Percentiles rank a stretch among this genome's conserved stretches.
Conservation (phyloP, 1,140 invertebrate genomes). For the Gryon sp. region DNA sequence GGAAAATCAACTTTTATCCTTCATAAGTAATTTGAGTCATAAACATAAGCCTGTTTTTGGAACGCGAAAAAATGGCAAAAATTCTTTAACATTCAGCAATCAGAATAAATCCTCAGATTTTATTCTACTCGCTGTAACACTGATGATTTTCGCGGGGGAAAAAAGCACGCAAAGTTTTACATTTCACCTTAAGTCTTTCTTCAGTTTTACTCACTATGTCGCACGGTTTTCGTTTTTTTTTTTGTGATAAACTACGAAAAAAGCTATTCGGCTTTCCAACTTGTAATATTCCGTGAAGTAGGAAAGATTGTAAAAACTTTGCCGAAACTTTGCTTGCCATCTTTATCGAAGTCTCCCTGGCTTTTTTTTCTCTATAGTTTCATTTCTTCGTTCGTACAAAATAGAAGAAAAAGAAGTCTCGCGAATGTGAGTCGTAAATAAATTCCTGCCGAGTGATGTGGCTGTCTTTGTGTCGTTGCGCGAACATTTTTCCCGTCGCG, state of each 20-base stretch:
- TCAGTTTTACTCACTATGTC: conserved; percentile 59
- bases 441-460: conserved; percentile 25
- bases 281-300: conserved; percentile 66
- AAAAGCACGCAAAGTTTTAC: conserved; percentile 60
- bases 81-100: conserved; percentile 50
- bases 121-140: conserved; percentile 56
- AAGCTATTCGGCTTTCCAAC: conserved; percentile 64
- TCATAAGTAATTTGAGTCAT: too few relatives aligned
- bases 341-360: conserved; percentile 60
- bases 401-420: conserved; percentile 56
- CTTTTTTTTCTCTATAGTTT: conserved; percentile 64
- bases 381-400: conserved; percentile 51
- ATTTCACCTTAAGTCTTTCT: conserved; percentile 61
- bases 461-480: conserved; percentile 19
- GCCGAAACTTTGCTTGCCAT: conserved; percentile 51
- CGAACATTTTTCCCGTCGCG: conserved; percentile 25
- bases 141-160: conserved; percentile 63
- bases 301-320: conserved; percentile 65
- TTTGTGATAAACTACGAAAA: conserved; percentile 60
- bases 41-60: too few relatives aligned
- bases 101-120: conserved; percentile 52
- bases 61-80: conserved; percentile 8
- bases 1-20: too few relatives aligned
- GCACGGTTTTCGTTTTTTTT: conserved; percentile 24
- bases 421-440: conserved; percentile 53